Evolutionary conservation across 23 tunicate species (phyloP).

Genomic region (Pegea sp.): DNA sequence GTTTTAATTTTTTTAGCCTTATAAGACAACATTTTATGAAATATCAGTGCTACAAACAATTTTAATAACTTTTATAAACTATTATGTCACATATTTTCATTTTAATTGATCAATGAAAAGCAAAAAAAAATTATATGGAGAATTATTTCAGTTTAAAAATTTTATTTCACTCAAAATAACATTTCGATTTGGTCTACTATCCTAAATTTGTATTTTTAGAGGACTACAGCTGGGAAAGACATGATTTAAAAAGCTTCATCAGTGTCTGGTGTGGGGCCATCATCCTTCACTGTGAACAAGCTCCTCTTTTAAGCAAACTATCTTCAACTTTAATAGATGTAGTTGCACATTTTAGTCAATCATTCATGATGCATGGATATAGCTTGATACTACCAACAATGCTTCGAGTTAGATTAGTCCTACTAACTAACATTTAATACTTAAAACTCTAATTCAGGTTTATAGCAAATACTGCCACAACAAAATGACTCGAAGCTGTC

Average conservation of each 20-base stretch:
- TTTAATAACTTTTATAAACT: too few species aligned
- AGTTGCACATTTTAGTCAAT: conserved; percentile 47
- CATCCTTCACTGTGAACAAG: conserved; percentile 32
- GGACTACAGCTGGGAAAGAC: conserved; percentile 57
- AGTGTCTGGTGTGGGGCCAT: conserved; percentile 52
- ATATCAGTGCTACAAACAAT: too few species aligned
- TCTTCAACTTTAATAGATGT: conserved; percentile 62
- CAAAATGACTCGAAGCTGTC: conserved; percentile 12
- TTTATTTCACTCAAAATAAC: too few species aligned
- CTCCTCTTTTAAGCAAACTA: conserved; percentile 19
- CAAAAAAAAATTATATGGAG: too few species aligned
- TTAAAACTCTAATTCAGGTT: conserved; percentile 28
- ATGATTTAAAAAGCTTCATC: conserved; percentile 31
- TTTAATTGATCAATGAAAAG: too few species aligned
- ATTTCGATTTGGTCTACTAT: too few species aligned
- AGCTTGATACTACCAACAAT: conserved; percentile 54
- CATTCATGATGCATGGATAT: conserved; percentile 56
- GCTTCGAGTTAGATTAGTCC: conserved; percentile 52
- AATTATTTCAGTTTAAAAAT: too few species aligned
- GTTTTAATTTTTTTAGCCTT: too few species aligned
- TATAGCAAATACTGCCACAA: conserved; percentile 56
- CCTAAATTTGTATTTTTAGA: conserved; percentile 9
- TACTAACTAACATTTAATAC: too few species aligned
- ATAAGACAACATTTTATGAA: too few species aligned
- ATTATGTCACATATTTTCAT: too few species aligned